These are phyloP conservation scores for Caenorhabditis imperialis DNA, from an alignment of 2,888 invertebrate genomes.

Conservation along the genomic window DNA sequence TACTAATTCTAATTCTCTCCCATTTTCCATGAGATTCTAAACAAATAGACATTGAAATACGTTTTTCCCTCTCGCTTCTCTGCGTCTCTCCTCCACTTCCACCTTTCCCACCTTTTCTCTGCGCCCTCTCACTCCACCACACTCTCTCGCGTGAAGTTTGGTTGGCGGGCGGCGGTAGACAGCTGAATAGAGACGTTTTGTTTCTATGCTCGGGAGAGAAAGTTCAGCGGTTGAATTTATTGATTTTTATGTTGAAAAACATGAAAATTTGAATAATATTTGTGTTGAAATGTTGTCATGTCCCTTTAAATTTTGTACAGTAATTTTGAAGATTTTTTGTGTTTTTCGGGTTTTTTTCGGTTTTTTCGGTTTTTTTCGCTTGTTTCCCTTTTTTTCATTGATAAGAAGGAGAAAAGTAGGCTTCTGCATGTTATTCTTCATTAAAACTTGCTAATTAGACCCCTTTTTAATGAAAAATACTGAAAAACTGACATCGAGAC, in stretches of 20 bases:
- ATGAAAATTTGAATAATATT: too few relatives aligned
- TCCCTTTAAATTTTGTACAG: not conserved
- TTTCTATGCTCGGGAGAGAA: too few relatives aligned
- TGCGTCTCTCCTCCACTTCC: constrained; percentile 6
- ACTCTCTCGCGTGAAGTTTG: not conserved
- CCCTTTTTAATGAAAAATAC: not conserved
- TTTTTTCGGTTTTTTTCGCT: not conserved
- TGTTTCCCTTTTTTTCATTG: not conserved
- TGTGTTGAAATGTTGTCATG: too few relatives aligned
- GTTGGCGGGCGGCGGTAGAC: too few relatives aligned
- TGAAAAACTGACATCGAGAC: not conserved
- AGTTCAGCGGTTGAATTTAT: too few relatives aligned
- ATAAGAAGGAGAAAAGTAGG: too few relatives aligned
- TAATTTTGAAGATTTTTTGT: too few relatives aligned
- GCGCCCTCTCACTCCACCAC: constrained; percentile 10
- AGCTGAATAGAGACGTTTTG: too few relatives aligned
- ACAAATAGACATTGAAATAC: not conserved
- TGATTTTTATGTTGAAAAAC: too few relatives aligned
- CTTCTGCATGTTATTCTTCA: too few relatives aligned
- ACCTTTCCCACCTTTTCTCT: constrained; percentile 13
- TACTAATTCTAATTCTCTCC: constrained; percentile 17
- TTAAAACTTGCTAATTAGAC: constrained; percentile 4
- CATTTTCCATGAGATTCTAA: constrained; percentile 5
- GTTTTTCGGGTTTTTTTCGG: too few relatives aligned
- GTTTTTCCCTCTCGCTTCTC: constrained; percentile 33